These are phyloP conservation scores for Mus caroli DNA, from an alignment of 2,797 vertebrate genomes.

Conservation along the genomic window DNA sequence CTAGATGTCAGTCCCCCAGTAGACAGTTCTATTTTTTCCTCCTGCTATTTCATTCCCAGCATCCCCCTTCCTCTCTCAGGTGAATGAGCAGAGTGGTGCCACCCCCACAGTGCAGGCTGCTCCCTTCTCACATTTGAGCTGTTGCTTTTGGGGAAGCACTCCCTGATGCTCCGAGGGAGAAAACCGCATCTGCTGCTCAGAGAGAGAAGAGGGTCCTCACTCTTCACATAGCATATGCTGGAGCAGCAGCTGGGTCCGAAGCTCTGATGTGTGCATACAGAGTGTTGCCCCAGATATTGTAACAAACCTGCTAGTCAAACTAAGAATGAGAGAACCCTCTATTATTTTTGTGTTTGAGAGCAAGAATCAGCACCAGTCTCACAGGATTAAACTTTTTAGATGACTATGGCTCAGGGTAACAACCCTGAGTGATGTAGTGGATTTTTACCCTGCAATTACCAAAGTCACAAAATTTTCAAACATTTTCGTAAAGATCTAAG, in stretches of 20 bases:
- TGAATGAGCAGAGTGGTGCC: slow-evolving; percentile 68
- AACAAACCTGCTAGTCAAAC: neutral
- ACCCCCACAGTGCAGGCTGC: neutral
- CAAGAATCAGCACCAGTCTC: neutral
- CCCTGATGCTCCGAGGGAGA: neutral
- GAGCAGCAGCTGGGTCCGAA: neutral
- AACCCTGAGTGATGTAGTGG: slow-evolving; percentile 18
- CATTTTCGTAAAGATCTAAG: slow-evolving; percentile 72
- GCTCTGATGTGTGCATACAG: neutral
- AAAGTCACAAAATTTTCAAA: slow-evolving; percentile 78
- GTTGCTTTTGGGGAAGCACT: neutral
- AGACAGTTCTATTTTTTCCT: slow-evolving; percentile 80
- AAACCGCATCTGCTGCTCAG: neutral
- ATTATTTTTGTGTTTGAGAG: neutral
- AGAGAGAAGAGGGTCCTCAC: neutral
- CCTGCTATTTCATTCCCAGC: slow-evolving; percentile 62
- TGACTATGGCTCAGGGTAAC: slow-evolving; percentile 28
- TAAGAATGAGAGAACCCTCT: neutral
- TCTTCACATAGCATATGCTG: rapidly evolving
- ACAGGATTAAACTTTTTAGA: slow-evolving; percentile 14
- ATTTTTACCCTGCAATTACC: slow-evolving; percentile 70
- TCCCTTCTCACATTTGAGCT: neutral
- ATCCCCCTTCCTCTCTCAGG: slow-evolving; percentile 37
- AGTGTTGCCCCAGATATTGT: neutral
- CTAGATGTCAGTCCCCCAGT: slow-evolving; percentile 76